Base-by-base conservation (phyloP, 2,888 invertebrate species). In the Cheilosia grossa region DNA sequence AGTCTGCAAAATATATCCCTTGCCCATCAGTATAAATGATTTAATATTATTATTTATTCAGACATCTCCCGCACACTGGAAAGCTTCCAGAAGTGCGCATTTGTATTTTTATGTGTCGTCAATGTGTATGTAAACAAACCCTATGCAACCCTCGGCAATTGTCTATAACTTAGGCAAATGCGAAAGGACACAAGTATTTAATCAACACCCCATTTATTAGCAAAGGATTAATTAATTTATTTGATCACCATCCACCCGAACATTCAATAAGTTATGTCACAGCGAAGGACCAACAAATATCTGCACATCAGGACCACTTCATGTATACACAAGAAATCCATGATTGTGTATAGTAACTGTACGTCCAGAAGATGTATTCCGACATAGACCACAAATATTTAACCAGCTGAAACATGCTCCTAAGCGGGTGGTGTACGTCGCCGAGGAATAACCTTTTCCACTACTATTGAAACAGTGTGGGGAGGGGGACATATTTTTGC, bases 151-250 rank as follows among this genome's bases (percentile, higher is more conserved):
- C 56, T 61, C 49, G 63, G 63, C 42, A 54, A 67, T 59, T 51
- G 66, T 66, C 37, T 69, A 73, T 63, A 37, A 79, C 72, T 79
- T 79, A 74, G 69, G 72, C 21, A 72, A 74, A 85, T 80, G 51
- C 59, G 56, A 80, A 85, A 81, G 81, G 85, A 81, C 85, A 67
- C 66, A 81, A 85, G 81, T 85, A 85, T 85, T 81, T 85, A 81
- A 85, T 85, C 85, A 85, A 85, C 89, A 88, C 89, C 89, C 89
- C 90, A 90, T 90, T 90, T 90, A 90, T 90, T 90, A 90, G 90
- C 90, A 88, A 87, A 90, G 90, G 90, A 91, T 91, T 90, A 90
- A 90, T 90, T 90, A 90, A 90, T 90, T 91, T 90, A 91, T 90
- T 91, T 90, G 91, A 91, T 90, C 90, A 90, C 90, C 91, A 89